Evolutionary conservation across 2,113 vertebrate genomes (phyloP).

Genomic region (Phalacrocorax pelagicus): DNA sequence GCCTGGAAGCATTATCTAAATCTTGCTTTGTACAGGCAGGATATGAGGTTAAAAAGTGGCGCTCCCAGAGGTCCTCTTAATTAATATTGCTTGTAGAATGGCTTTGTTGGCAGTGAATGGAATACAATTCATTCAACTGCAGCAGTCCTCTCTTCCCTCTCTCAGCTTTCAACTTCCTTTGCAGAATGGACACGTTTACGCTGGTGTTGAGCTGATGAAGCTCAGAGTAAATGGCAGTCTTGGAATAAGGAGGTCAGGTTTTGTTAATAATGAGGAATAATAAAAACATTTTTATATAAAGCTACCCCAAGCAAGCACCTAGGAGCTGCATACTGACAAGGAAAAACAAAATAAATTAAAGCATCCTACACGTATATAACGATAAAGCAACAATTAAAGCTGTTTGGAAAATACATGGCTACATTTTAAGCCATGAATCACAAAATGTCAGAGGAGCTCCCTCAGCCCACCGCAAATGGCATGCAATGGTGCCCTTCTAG

Average conservation of each 20-base stretch:
- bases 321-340: background rate
- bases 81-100: constrained; percentile 47
- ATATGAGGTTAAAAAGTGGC: constrained; percentile 32
- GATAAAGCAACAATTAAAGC: background rate
- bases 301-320: background rate
- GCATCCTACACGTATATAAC: background rate
- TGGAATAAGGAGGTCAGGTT: background rate
- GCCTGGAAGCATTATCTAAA: background rate
- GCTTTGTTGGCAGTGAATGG: constrained; percentile 23
- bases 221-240: background rate
- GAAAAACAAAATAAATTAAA: background rate
- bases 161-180: background rate
- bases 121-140: background rate
- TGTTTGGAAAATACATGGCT: background rate
- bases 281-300: background rate
- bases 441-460: background rate
- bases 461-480: background rate
- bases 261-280: constrained; percentile 6
- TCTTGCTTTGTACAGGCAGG: background rate
- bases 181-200: background rate
- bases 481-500: background rate
- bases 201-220: background rate
- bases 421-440: background rate
- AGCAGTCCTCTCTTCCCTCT: background rate
- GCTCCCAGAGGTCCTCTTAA: constrained; percentile 41